phyloP scores from a whole-genome alignment of 2,113 vertebrate species.

The Stegostoma tigrinum region DNA sequence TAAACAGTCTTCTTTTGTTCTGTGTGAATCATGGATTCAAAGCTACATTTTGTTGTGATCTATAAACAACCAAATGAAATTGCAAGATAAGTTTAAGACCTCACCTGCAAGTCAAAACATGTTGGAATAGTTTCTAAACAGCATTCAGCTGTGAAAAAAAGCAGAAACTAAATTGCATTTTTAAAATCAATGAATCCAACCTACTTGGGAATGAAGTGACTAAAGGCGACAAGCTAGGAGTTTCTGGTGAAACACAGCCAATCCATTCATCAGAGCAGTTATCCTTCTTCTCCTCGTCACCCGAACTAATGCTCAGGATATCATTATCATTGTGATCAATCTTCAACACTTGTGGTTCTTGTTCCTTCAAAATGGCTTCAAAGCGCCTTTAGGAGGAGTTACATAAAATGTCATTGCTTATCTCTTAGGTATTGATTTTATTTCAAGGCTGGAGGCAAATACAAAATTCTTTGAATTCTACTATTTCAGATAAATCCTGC shows the following conservation, averaged over 20 bases:
- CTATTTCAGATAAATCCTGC: background rate
- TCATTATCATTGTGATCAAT: slow-evolving; percentile 52
- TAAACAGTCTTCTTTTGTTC: too few species aligned
- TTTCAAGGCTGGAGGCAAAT: background rate
- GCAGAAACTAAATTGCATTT: background rate
- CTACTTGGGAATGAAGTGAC: slow-evolving; percentile 45
- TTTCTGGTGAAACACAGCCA: slow-evolving; percentile 49
- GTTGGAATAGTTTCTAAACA: background rate
- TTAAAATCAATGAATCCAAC: background rate
- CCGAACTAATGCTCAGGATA: slow-evolving; percentile 45
- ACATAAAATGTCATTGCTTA: background rate
- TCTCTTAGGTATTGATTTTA: background rate
- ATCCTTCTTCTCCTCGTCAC: slow-evolving; percentile 43
- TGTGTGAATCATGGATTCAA: background rate
- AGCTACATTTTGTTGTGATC: background rate
- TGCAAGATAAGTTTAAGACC: background rate
- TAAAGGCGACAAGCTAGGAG: slow-evolving; percentile 46
- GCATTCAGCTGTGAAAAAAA: background rate
- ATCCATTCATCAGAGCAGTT: slow-evolving; percentile 27
- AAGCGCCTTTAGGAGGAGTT: slow-evolving; percentile 54
- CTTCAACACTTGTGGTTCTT: slow-evolving; percentile 50
- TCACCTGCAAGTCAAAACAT: background rate
- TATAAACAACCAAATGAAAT: background rate
- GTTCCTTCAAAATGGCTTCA: slow-evolving; percentile 52
- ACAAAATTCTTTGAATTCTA: background rate